These are phyloP conservation scores for Orchestia grillus DNA, from an alignment of 1,140 invertebrate species.

Conservation along the genomic window DNA sequence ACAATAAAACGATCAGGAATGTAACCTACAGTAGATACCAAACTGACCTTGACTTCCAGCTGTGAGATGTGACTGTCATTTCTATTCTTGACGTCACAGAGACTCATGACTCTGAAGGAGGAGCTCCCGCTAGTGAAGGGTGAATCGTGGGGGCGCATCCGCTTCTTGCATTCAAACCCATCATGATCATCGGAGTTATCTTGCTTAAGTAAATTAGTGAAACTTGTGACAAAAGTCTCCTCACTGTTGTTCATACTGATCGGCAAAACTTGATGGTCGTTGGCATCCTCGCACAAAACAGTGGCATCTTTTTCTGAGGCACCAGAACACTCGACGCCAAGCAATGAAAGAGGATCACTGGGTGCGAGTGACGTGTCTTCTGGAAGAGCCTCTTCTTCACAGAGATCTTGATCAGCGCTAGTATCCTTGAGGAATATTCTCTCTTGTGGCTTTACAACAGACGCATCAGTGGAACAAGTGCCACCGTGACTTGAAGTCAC, in stretches of 20 bases:
- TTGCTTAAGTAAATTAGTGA: neutral
- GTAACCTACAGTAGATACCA: too few relatives aligned
- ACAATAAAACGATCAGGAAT: too few relatives aligned
- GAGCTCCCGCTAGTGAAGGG: constrained; percentile 32
- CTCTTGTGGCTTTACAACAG: neutral
- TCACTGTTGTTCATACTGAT: neutral
- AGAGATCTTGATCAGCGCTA: constrained; percentile 8
- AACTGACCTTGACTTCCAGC: constrained; percentile 40
- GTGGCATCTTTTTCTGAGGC: neutral
- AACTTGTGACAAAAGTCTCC: neutral
- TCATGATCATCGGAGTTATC: neutral
- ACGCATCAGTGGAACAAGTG: neutral
- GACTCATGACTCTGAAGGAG: constrained; percentile 30
- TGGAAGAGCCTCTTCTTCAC: neutral
- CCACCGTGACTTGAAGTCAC: neutral
- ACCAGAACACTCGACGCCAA: constrained; percentile 23
- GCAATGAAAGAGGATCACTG: constrained; percentile 49
- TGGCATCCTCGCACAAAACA: neutral
- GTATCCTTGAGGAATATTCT: constrained; percentile 43
- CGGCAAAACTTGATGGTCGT: neutral
- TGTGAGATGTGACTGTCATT: neutral
- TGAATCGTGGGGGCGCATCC: neutral
- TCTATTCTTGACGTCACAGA: neutral
- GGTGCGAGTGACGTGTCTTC: neutral
- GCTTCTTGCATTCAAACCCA: neutral